Conservation (phyloP, 2,113 vertebrate species). For the Mungos mungo region DNA sequence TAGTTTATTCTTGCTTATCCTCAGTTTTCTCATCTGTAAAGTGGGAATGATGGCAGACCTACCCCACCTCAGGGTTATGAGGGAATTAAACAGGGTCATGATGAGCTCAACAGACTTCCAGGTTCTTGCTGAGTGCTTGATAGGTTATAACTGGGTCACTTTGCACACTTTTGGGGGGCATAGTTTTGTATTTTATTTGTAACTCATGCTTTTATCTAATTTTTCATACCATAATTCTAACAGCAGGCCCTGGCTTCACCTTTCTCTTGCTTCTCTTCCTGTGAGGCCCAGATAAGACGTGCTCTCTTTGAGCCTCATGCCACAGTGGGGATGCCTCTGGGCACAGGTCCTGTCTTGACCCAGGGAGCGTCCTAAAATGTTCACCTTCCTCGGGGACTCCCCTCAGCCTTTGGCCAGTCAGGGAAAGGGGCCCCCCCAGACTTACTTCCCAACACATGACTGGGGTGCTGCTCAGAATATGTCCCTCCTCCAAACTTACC, state of each 20-base stretch:
- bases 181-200: neutral
- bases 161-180: neutral
- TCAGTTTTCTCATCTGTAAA: conserved; percentile 1
- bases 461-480: neutral
- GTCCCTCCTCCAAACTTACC: neutral
- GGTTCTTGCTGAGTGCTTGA: neutral
- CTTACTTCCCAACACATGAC: neutral
- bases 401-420: neutral
- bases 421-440: neutral
- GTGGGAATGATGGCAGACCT: neutral
- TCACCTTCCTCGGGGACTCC: neutral
- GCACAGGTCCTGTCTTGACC: neutral
- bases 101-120: neutral
- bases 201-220: neutral
- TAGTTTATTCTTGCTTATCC: neutral
- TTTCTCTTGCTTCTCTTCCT: neutral
- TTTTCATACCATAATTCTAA: neutral
- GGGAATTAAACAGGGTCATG: neutral
- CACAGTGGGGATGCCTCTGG: neutral
- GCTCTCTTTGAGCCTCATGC: neutral
- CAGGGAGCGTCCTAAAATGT: neutral
- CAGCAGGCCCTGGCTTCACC: neutral
- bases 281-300: neutral
- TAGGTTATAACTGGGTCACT: neutral
- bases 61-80: neutral